Base-by-base conservation (phyloP, 2,797 vertebrate genomes). In the Schizopygopsis malacanthus region DNA sequence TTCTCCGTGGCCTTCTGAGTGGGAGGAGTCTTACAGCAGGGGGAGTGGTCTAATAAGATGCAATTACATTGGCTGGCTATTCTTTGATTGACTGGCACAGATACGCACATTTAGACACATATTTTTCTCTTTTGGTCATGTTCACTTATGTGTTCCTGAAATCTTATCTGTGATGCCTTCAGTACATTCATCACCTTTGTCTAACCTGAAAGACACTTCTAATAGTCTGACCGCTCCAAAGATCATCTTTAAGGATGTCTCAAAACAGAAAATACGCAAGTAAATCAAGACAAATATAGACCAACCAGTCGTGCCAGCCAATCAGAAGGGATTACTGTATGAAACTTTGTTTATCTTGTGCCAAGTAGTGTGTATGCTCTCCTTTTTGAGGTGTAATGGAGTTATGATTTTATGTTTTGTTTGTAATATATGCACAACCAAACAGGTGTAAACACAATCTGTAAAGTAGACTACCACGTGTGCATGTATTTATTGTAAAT, bases 281-380 rank as follows among this genome's bases (percentile, higher is more conserved):
- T 28, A 43, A 52, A 41, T 8, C 76, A 16, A 47, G 25, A 73
- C 47, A 33, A 28, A 50, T 28, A 52, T 65, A 56, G 59, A 79
- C 59, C 75, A 76, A 33, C 54, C 54, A 47, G 33, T 76, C 61
- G 80, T 83, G 81, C 75, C 81, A 84, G 77, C 45, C 47, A 28
- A 65, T 61, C 41, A 75, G 45, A 85, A 2, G 41, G 59, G 25
- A 84, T 73, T 47, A 81, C 79, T 81, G 43, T 71, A 52, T 79
- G 77, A 82, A 89, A 79, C 80, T 92, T 63, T 91, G 89, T 92
- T 92, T 91, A 92, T 91, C 90, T 92, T 80, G 95, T 97, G 97
- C 96, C 96, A 96, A 96, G 93, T 91, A 92, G 92, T 91, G 86
- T 92, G 73, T 92, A 89, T 90, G 93, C 94, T 94, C 90, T 90